Percentiles rank a stretch among this genome's conserved stretches.
Evolutionary conservation across 2,888 invertebrate genomes (phyloP).

Genomic region (Netelia melanura): DNA sequence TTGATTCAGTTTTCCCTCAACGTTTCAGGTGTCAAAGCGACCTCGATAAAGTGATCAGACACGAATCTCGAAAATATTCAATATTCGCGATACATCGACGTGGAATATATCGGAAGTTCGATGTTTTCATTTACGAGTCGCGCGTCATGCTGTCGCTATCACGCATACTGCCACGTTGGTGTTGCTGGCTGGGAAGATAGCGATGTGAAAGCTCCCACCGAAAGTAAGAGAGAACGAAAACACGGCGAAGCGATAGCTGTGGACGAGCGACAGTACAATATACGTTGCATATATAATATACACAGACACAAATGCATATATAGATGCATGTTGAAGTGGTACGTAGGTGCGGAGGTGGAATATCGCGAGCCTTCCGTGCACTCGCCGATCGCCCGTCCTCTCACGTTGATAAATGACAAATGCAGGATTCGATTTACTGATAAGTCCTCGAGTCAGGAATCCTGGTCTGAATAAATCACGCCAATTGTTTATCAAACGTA

Average conservation of each 20-base stretch:
- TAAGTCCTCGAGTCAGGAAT: constrained; percentile 70
- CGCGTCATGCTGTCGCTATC: constrained; percentile 52
- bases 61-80: constrained; percentile 45
- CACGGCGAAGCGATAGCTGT: constrained; percentile 57
- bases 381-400: constrained; percentile 36
- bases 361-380: constrained; percentile 57
- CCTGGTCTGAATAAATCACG: constrained; percentile 74
- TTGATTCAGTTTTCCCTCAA: background rate
- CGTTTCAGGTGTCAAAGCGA: constrained; percentile 15
- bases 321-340: background rate
- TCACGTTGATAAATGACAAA: constrained; percentile 75
- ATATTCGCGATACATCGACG: constrained; percentile 34
- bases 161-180: constrained; percentile 42
- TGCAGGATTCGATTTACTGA: constrained; percentile 78
- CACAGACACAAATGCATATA: background rate
- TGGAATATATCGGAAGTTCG: constrained; percentile 61
- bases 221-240: constrained; percentile 62
- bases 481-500: constrained; percentile 78
- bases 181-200: constrained; percentile 43
- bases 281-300: constrained; percentile 17
- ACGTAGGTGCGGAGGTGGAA: constrained; percentile 14
- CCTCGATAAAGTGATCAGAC: constrained; percentile 40
- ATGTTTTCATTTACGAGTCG: constrained; percentile 70
- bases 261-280: constrained; percentile 53
- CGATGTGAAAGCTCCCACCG: constrained; percentile 50